Conservation (phyloP, 1,140 invertebrate genomes). For the Heterodera carotae region DNA sequence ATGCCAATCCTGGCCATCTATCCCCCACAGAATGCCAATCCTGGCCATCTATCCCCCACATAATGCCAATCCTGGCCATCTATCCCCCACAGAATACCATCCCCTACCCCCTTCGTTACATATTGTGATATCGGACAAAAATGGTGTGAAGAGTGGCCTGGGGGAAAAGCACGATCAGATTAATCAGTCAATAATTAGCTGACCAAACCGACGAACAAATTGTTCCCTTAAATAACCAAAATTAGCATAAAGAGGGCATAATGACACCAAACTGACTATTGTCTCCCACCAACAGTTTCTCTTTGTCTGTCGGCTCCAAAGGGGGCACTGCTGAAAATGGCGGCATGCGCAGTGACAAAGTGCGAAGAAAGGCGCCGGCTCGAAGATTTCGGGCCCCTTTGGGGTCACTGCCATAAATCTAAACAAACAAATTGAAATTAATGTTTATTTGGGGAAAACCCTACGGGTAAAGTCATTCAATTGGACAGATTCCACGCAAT, state of each 20-base stretch:
- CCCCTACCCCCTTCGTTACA: conserved; percentile 21
- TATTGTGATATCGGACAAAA: conserved; percentile 53
- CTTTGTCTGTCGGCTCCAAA: conserved; percentile 24
- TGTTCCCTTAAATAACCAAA: conserved; percentile 1
- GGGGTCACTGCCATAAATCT: conserved; percentile 34
- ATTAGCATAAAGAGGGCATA: not conserved
- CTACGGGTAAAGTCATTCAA: no score
- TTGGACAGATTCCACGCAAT: not conserved
- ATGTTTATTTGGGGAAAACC: not conserved
- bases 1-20: no score
- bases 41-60: no score
- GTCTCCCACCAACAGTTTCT: conserved; percentile 47
- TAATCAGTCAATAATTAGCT: no score
- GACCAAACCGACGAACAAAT: conserved; percentile 30
- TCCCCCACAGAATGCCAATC: no score
- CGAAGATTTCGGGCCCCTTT: conserved; percentile 27
- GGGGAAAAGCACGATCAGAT: conserved; percentile 36
- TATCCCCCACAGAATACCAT: not conserved
- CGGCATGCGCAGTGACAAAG: conserved; percentile 8
- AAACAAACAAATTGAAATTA: not conserved
- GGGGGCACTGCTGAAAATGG: conserved; percentile 26
- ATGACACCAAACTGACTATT: conserved; percentile 18
- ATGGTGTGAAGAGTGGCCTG: conserved; percentile 46
- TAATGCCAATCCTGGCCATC: no score
- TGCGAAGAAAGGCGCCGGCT: conserved; percentile 45